Conservation (phyloP, 1,140 invertebrate species). For the Pogonomyrmex californicus region DNA sequence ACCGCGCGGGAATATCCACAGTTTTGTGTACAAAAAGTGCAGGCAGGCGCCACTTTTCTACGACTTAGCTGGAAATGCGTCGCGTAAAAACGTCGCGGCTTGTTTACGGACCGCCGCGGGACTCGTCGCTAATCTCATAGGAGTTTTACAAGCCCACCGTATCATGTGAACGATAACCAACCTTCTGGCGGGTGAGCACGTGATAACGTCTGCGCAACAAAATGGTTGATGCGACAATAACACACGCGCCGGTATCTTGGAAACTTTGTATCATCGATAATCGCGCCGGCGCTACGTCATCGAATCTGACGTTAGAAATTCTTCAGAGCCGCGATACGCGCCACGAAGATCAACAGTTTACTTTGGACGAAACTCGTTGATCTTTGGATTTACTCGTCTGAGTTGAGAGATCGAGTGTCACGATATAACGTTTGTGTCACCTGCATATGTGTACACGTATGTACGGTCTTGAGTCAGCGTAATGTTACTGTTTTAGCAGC, state of each 20-base stretch:
- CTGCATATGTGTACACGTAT: not conserved
- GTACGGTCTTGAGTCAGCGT: not conserved
- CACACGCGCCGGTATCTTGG: not conserved
- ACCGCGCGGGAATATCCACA: not conserved
- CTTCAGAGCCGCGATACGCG: not conserved
- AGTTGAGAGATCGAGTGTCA: constrained; percentile 26
- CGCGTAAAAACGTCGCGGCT: constrained; percentile 45
- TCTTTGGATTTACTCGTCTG: constrained; percentile 30
- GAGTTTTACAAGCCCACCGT: constrained; percentile 49
- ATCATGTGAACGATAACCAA: constrained; percentile 55
- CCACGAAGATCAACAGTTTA: not conserved
- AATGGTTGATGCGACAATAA: constrained; percentile 26
- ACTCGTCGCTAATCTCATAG: constrained; percentile 45
- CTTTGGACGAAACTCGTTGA: constrained; percentile 28
- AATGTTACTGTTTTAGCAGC: not conserved
- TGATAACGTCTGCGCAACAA: constrained; percentile 51
- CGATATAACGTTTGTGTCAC: not conserved
- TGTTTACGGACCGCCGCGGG: constrained; percentile 44
- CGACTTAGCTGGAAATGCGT: constrained; percentile 35
- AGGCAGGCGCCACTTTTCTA: not conserved
- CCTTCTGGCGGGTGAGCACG: constrained; percentile 40
- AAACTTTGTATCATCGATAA: constrained; percentile 37
- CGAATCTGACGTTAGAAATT: constrained; percentile 40
- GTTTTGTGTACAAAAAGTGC: not conserved
- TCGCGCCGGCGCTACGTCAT: constrained; percentile 34